Percentiles rank a stretch among this genome's conserved stretches.
These are phyloP conservation scores for Drosophila lini DNA, from an alignment of 1,140 invertebrate species.

Conservation along the genomic window DNA sequence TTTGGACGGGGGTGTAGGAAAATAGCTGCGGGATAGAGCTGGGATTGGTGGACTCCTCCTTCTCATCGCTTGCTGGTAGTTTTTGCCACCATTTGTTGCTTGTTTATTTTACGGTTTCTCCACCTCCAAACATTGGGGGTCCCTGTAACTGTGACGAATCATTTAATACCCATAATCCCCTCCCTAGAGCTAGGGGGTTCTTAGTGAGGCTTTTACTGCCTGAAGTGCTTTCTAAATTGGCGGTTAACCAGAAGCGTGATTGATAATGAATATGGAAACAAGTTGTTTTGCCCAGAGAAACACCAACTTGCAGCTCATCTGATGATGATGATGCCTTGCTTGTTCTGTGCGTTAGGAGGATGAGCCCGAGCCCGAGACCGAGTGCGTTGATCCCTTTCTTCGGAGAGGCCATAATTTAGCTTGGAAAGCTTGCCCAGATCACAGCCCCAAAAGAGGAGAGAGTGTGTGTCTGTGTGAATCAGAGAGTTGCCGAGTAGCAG, in stretches of 20 bases:
- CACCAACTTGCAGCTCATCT: neutral
- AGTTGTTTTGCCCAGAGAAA: slow-evolving; percentile 3
- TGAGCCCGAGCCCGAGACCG: slow-evolving; percentile 7
- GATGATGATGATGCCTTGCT: neutral
- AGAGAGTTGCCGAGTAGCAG: slow-evolving; percentile 21
- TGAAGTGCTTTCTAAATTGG: slow-evolving; percentile 49
- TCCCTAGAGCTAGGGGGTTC: slow-evolving; percentile 39
- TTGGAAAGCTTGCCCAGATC: neutral
- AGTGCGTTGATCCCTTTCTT: slow-evolving; percentile 20
- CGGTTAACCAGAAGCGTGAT: slow-evolving; percentile 54
- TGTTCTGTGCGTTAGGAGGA: slow-evolving; percentile 1
- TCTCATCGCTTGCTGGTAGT: slow-evolving; percentile 26
- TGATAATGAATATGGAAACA: slow-evolving; percentile 48
- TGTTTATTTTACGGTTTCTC: slow-evolving; percentile 33
- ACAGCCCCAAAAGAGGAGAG: neutral
- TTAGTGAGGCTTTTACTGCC: slow-evolving; percentile 13
- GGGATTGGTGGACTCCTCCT: slow-evolving; percentile 7
- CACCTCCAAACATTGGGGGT: too few species aligned
- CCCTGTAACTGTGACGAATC: slow-evolving; percentile 48
- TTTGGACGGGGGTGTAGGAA: neutral
- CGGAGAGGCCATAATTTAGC: slow-evolving; percentile 3
- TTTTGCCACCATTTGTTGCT: slow-evolving; percentile 44
- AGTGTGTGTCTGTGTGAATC: slow-evolving; percentile 12
- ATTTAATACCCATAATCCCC: slow-evolving; percentile 62
- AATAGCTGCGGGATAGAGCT: slow-evolving; percentile 24